Evolutionary conservation across 2,797 vertebrate genomes (phyloP), one percentile per base, ranked within the genome.

Genomic region (Hyperoplus immaculatus): DNA sequence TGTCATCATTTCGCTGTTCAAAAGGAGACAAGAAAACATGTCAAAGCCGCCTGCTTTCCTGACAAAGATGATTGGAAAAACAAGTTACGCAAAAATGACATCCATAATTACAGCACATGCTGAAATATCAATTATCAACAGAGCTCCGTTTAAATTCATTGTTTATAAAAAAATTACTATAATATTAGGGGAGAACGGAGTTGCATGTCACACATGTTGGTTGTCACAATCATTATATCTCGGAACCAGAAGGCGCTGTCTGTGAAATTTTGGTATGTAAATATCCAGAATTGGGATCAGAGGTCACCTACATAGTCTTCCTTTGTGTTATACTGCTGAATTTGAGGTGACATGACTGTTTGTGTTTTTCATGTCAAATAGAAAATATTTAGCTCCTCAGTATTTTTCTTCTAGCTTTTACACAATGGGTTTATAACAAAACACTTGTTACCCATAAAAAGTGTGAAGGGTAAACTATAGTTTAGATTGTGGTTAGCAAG

Each of bases 21-120:
- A 49, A 53, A n/a, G 14, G 9, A 77, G 53, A 67, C 42, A 43
- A 46, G 47, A 72, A 69, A 58, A 60, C 12, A 64, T 64, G 39
- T 58, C 58, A 51, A 0, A 1, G 11, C 29, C 2, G 16, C 41
- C 47, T 60, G 38, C 59, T 65, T 7, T 62, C 18, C 42, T 18
- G 39, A 63, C 38, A 58, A 51, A 47, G 50, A 12, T 18, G 3
- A 21, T n/a, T 56, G 10, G 61, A 60, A 55, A 43, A 57, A 54
- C 38, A 29, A 51, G 6, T 51, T 46, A 41, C 46, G 38, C 11
- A 55, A 61, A 75, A 59, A 16, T 56, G 6, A 71, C 14, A 66
- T 41, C 53, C 4, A 51, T 70, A 47, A 36, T 41, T 59, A 29
- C 16, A 9, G 5, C 12, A 49, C 39, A 53, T 2, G 5, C 14